A percentile compares a stretch with the other conserved stretches of the same genome.
Evolutionary conservation across 2,797 vertebrate genomes (phyloP).

Genomic region (Danio albolineatus): DNA sequence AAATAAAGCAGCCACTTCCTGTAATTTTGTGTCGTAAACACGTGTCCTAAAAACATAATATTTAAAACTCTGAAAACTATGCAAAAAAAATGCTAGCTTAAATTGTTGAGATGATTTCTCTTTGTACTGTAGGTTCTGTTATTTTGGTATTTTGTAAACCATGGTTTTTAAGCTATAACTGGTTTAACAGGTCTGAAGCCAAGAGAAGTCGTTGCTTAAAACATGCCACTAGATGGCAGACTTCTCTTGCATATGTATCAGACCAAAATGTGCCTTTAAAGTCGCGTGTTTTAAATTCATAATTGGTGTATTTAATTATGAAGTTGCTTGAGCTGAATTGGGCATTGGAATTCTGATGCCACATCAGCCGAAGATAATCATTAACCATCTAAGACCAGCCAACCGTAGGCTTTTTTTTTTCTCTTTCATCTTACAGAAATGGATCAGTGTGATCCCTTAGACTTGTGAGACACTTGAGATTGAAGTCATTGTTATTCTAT

Average conservation of each 20-base stretch:
- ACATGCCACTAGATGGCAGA: constrained; percentile 52
- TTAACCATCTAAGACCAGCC: not conserved
- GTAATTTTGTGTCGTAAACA: too few species aligned
- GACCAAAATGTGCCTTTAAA: not conserved
- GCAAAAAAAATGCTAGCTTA: too few species aligned
- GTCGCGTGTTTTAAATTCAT: not conserved
- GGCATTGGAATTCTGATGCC: not conserved
- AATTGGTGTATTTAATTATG: not conserved
- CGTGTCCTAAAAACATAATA: too few species aligned
- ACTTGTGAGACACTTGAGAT: constrained; percentile 34
- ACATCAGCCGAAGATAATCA: too few species aligned
- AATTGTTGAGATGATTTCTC: not conserved
- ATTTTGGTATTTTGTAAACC: constrained; percentile 11
- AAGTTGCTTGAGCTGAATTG: not conserved
- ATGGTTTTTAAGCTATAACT: not conserved
- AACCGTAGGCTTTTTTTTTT: not conserved
- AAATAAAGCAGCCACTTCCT: too few species aligned
- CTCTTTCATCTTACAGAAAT: too few species aligned
- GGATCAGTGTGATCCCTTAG: not conserved
- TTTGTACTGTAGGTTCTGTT: not conserved
- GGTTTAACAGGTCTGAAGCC: not conserved
- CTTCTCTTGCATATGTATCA: not conserved
- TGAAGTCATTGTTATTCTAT: constrained; percentile 41
- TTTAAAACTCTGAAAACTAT: too few species aligned
- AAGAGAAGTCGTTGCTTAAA: not conserved